These are phyloP conservation scores for Cremastinae sp. DNA, from an alignment of 2,888 invertebrate genomes.

Conservation along the genomic window DNA sequence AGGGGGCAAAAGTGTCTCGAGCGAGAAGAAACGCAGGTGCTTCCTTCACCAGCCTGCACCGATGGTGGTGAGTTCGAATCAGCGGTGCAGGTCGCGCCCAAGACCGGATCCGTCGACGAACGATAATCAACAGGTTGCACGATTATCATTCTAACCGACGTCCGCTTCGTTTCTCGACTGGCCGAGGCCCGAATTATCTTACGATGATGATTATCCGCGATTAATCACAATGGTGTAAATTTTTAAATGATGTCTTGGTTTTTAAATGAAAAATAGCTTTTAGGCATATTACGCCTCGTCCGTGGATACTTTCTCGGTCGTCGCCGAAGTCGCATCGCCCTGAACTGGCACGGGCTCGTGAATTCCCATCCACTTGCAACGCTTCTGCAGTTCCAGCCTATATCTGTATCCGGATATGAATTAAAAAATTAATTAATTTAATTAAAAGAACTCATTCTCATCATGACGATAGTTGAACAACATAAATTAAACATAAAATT, in stretches of 20 bases:
- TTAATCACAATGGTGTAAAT: not conserved
- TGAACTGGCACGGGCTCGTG: conserved; percentile 76
- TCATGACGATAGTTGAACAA: too few relatives aligned
- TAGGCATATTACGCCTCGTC: conserved; percentile 73
- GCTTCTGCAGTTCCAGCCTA: conserved; percentile 89
- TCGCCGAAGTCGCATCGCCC: conserved; percentile 69
- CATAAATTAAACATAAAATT: too few relatives aligned
- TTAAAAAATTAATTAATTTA: too few relatives aligned
- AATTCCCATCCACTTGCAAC: conserved; percentile 87
- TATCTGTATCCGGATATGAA: conserved; percentile 65
- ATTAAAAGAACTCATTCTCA: too few relatives aligned
- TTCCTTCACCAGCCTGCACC: conserved; percentile 10
- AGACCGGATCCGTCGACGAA: conserved; percentile 12
- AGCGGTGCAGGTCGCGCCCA: conserved; percentile 38
- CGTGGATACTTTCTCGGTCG: conserved; percentile 74
- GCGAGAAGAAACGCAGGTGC: conserved; percentile 5
- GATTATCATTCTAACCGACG: conserved; percentile 9
- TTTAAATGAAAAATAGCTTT: not conserved
- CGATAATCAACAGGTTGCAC: conserved; percentile 31
- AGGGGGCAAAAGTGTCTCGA: not conserved
- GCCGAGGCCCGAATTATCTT: not conserved
- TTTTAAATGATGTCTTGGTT: not conserved
- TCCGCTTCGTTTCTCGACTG: not conserved
- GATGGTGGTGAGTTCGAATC: conserved; percentile 54
- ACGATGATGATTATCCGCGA: not conserved